These are phyloP conservation scores for Pinctada fucata DNA, from an alignment of 2,888 invertebrate species.

Conservation along the genomic window DNA sequence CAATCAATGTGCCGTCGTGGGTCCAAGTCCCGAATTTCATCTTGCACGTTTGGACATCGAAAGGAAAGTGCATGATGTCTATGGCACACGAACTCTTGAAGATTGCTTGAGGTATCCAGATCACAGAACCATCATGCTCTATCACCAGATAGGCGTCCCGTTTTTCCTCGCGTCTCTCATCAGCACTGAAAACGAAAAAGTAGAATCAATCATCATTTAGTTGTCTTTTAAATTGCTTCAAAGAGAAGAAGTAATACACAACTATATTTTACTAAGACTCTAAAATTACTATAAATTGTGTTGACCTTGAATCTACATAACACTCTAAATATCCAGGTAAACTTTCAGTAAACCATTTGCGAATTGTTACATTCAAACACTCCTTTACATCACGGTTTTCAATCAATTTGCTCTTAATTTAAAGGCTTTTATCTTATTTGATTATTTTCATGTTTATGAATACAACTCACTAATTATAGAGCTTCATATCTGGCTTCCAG, in stretches of 20 bases:
- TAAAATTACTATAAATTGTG: no score
- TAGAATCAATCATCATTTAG: not conserved
- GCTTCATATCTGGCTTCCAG: conserved; percentile 70
- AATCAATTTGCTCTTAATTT: no score
- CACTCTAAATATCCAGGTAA: no score
- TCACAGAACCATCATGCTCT: conserved; percentile 68
- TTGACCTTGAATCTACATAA: no score
- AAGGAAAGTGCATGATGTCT: conserved; percentile 76
- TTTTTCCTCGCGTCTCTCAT: conserved; percentile 75
- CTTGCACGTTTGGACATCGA: conserved; percentile 74
- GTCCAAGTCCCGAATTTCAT: conserved; percentile 77
- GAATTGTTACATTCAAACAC: no score
- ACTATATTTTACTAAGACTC: no score
- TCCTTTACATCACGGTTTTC: no score
- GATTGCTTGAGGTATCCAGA: conserved; percentile 75
- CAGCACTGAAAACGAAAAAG: conserved; percentile 69
- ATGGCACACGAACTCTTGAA: conserved; percentile 76
- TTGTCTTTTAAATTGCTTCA: not conserved
- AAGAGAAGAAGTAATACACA: no score
- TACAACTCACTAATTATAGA: conserved; percentile 70
- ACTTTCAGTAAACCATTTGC: no score
- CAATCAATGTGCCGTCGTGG: conserved; percentile 75
- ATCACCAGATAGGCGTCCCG: conserved; percentile 75
- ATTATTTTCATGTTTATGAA: no score
- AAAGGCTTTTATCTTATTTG: no score